A percentile compares a stretch with the other conserved stretches of the same genome.
phyloP scores from a whole-genome alignment of 2,888 invertebrate species.

The Lasioglossum oenotherae region DNA sequence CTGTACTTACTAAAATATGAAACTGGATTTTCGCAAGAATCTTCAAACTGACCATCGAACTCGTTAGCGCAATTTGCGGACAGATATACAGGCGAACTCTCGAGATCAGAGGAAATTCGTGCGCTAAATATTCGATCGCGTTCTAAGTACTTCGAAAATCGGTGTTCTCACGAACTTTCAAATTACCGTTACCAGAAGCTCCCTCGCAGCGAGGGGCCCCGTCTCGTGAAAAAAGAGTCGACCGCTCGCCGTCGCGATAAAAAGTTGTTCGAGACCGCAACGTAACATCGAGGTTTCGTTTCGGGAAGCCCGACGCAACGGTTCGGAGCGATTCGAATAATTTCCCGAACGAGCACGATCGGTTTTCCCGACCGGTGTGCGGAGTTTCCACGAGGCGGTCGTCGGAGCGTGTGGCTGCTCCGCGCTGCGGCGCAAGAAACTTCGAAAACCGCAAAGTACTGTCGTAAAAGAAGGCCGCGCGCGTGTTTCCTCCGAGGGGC shows the following conservation, averaged over 20 bases:
- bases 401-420: neutral
- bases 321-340: constrained; percentile 5
- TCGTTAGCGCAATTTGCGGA: neutral
- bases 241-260: neutral
- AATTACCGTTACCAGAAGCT: constrained; percentile 5
- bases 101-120: neutral
- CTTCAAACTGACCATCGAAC: neutral
- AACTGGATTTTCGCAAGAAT: neutral
- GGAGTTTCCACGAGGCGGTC: neutral
- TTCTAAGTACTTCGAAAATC: neutral
- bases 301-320: neutral
- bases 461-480: constrained; percentile 75
- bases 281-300: constrained; percentile 4
- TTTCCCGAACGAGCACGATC: constrained; percentile 3
- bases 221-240: neutral
- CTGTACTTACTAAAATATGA: neutral
- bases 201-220: neutral
- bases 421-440: constrained; percentile 68
- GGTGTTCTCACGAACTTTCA: neutral
- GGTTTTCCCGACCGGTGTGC: constrained; percentile 13
- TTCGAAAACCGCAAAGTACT: constrained; percentile 80
- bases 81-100: neutral
- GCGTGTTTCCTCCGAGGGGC: constrained; percentile 70
- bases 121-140: neutral
- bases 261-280: constrained; percentile 10